Base-by-base conservation (phyloP, 2,888 invertebrate genomes). In the Petrophora chlorosata region DNA sequence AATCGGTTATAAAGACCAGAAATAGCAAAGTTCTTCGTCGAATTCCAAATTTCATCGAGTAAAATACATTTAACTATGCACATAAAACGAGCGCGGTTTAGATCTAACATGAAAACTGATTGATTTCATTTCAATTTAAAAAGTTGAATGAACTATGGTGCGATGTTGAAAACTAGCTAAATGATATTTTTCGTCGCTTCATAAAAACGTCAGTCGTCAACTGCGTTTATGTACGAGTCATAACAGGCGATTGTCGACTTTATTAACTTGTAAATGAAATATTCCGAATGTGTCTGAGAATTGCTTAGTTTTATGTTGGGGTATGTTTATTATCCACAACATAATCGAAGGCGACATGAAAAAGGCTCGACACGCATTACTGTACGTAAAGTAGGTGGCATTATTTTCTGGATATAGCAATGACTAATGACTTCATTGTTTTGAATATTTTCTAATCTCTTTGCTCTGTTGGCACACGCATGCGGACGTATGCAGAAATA, bases 401-500 rank as follows among this genome's bases (percentile, higher is more conserved):
- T 52, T 56, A 52, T 53, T 59, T 54, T 29, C 62, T 77, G 61
- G 56, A 70, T 74, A 78, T 78, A 78, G 71, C 57, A 61, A 58
- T 63, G 64, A 67, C 63, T 74, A 79, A 77, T 75, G 73, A 67
- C 65, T 76, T 72, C 67, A 79, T 77, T 79, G 76, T 79, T 78
- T 74, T 68, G 66, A 72, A 73, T 73, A 64, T 76, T 74, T 79
- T 73, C 67, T 74, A 65, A 76, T 79, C 75, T 72, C 66, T 73
- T 70, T 71, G 73, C 75, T 73, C 67, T 67, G 79, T 83, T 86
- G 85, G 86, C 88, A 87, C 81, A 76, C 79, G 79, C 70, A 85
- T 76, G 78, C 86, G 85, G 85, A 85, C 79, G 76, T 81, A 82
- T 77, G 73, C 72, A 77, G 64, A 76, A 81, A 83, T 81, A 84